phyloP scores from a whole-genome alignment of 2,113 vertebrate species.

The Pholis gunnellus region DNA sequence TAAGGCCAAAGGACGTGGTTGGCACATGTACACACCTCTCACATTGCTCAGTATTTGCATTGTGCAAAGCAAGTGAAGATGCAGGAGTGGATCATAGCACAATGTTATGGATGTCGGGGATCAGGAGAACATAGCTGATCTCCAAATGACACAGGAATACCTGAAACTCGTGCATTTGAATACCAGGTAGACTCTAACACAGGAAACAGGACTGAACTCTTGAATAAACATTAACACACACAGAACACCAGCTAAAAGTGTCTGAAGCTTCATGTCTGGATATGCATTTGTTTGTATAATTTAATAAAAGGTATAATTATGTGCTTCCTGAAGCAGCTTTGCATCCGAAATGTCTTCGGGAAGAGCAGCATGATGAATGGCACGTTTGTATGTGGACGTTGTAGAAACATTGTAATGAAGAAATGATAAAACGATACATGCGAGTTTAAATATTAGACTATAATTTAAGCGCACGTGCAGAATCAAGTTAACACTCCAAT shows the following conservation, averaged over 20 bases:
- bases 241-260: slow-evolving; percentile 8
- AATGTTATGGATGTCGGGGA: neutral
- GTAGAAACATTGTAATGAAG: neutral
- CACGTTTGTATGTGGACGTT: neutral
- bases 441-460: neutral
- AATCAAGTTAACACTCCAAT: neutral
- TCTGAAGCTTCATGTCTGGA: neutral
- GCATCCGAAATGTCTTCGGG: no score
- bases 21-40: neutral
- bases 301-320: no score
- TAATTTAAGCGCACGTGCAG: neutral
- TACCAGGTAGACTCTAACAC: neutral
- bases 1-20: neutral
- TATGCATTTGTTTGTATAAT: no score
- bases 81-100: neutral
- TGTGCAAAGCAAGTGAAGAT: neutral
- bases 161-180: neutral
- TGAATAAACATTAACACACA: slow-evolving; percentile 29
- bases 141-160: slow-evolving; percentile 16
- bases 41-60: neutral
- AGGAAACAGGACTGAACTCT: slow-evolving; percentile 20
- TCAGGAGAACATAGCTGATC: neutral
- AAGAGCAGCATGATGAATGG: neutral
- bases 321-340: neutral
- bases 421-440: neutral